These are phyloP conservation scores for Apodemus agrarius DNA, from an alignment of 2,797 vertebrate species.

Conservation along the genomic window DNA sequence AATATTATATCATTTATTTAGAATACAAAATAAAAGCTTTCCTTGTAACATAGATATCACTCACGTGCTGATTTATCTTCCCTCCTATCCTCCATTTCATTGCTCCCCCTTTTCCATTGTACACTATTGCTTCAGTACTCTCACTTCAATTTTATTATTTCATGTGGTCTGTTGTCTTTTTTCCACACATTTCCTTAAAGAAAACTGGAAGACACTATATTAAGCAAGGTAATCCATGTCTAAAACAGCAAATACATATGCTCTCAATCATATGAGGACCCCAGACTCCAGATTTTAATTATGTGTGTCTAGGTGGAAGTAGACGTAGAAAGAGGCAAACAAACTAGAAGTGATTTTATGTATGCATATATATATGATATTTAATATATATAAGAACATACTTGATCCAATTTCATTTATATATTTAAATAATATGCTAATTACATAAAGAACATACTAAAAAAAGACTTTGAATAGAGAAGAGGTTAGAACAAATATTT, in stretches of 20 bases:
- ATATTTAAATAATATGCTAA: not conserved
- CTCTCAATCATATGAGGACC: no score
- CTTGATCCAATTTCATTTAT: not conserved
- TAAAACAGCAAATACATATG: not conserved
- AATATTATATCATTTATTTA: not conserved
- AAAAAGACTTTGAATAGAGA: not conserved
- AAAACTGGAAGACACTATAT: not conserved
- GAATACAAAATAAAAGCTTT: not conserved
- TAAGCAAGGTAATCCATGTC: not conserved
- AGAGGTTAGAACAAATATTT: not conserved
- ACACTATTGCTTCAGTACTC: not conserved
- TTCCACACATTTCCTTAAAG: not conserved
- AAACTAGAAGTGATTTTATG: not conserved
- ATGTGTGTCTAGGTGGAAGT: not conserved
- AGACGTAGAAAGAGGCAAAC: not conserved
- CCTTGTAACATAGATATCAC: not conserved
- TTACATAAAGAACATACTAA: not conserved
- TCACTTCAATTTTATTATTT: not conserved
- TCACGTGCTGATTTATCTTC: not conserved
- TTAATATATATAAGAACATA: not conserved
- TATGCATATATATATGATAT: not conserved
- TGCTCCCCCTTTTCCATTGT: not conserved
- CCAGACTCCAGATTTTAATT: not conserved
- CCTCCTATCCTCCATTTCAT: not conserved
- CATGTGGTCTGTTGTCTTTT: not conserved